phyloP scores from a whole-genome alignment of 2,113 vertebrate species.

The Siniperca chuatsi region DNA sequence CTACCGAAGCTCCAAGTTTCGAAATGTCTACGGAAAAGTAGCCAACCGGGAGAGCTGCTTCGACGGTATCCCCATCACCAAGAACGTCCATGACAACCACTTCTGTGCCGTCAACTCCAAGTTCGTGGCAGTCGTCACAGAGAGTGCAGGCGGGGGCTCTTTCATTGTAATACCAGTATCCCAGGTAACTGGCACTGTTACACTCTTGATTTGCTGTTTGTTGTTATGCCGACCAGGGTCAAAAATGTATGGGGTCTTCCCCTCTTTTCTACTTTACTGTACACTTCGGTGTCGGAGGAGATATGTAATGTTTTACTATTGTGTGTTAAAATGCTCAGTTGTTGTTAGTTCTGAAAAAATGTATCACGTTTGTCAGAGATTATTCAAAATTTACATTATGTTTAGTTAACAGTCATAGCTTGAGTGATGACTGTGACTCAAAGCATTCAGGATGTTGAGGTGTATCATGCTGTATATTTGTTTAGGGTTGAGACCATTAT shows the following conservation, averaged over 20 bases:
- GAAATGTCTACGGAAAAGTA: constrained; percentile 97
- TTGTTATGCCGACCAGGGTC: background rate
- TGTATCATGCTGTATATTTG: background rate
- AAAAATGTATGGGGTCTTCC: background rate
- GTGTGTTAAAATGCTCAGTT: background rate
- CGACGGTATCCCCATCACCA: constrained; percentile 96
- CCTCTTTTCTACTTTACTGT: background rate
- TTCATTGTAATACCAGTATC: constrained; percentile 94
- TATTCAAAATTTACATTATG: background rate
- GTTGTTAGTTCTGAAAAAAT: background rate
- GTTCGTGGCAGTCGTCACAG: constrained; percentile 95
- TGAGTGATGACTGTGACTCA: background rate
- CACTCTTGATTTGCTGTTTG: background rate
- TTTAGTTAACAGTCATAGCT: background rate
- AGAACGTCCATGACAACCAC: constrained; percentile 98
- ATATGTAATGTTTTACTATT: background rate
- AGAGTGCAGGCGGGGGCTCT: constrained; percentile 93
- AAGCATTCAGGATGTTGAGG: background rate
- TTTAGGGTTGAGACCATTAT: background rate
- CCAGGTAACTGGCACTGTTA: constrained; percentile 85
- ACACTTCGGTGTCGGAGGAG: background rate
- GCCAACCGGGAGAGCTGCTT: constrained; percentile 96
- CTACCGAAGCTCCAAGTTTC: constrained; percentile 99
- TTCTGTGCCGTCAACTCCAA: constrained; percentile 96
- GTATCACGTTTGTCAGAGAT: background rate